Base-by-base conservation (phyloP, 2,888 invertebrate genomes). In the Drosophila vallismaia region DNA sequence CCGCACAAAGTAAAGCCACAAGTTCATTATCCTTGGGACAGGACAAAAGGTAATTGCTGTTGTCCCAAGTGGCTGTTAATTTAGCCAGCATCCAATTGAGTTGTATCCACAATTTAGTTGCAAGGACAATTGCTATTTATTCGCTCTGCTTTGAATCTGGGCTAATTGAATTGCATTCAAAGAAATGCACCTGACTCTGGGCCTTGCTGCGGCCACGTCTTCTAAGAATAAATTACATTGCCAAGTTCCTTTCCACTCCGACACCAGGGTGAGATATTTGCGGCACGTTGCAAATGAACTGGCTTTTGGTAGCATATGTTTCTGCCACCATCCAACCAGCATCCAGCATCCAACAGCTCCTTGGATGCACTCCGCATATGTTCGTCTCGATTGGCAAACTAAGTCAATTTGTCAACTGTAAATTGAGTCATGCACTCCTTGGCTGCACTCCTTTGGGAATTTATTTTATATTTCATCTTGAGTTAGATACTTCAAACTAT, bases 111-210 rank as follows among this genome's bases (percentile, higher is more conserved):
- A 81, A 81, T 84, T 75, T 67, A 77, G 58, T 48, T 33, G 52
- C 75, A 53, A 54, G 81, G 71, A 68, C 72, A 73, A 85, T 80
- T 78, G 84, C 67, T 71, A 78, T 84, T 84, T 73, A 86, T 66
- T 64, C 69, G 55, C 49, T 12, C 42, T 45, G 19, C 44, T 51
- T 45, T 55, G 64, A 72, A 70, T 70, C 70, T 70, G 66, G 70
- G 70, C 70, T 88, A 83, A 83, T 83, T 88, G 71, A 76, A 86
- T 75, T 77, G 84, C 67, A 77, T 80, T 86, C 66, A 76, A 67
- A 68, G 55, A 53, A 45, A 68, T 58, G 53, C 76, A 86, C 82
- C 80, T 76, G 66, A 28, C 44, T 60, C 59, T 50, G 38, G 49
- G 8, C 19, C 31, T 14, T 31, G 19, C 31, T 10, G 44, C 28